Conservation (phyloP, 2,113 vertebrate species). For the Genyomyrus donnyi region DNA sequence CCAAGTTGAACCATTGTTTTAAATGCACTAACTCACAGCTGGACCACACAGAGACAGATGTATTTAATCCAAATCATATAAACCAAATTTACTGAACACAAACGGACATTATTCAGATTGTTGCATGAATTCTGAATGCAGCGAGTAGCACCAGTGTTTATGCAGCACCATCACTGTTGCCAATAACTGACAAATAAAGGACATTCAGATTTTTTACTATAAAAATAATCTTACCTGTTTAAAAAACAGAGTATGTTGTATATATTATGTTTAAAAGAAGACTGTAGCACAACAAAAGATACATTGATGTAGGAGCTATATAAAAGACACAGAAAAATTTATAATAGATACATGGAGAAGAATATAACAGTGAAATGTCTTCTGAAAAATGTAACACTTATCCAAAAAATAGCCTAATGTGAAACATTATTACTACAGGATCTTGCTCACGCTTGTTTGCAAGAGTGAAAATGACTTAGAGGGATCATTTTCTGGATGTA, state of each 20-base stretch:
- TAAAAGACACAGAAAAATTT: not conserved
- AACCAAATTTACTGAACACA: not conserved
- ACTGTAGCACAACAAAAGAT: not conserved
- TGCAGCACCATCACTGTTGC: not conserved
- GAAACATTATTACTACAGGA: not conserved
- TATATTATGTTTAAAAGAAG: not conserved
- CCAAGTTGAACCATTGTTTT: not conserved
- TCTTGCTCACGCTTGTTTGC: not conserved
- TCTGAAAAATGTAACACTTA: not conserved
- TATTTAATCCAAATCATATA: slow-evolving; percentile 1
- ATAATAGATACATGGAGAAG: not conserved
- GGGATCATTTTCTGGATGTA: not conserved
- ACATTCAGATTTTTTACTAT: not conserved
- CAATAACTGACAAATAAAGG: not conserved
- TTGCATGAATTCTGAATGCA: not conserved
- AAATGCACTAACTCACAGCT: not conserved
- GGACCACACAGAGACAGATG: not conserved
- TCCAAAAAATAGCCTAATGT: not conserved
- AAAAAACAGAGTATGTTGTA: not conserved
- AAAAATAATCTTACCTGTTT: not conserved
- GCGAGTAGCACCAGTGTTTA: not conserved
- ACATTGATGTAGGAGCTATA: not conserved
- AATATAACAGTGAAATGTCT: not conserved
- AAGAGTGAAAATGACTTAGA: not conserved
- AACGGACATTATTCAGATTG: not conserved